phyloP scores from a whole-genome alignment of 2,113 vertebrate genomes.

The Hemibagrus wyckioides region DNA sequence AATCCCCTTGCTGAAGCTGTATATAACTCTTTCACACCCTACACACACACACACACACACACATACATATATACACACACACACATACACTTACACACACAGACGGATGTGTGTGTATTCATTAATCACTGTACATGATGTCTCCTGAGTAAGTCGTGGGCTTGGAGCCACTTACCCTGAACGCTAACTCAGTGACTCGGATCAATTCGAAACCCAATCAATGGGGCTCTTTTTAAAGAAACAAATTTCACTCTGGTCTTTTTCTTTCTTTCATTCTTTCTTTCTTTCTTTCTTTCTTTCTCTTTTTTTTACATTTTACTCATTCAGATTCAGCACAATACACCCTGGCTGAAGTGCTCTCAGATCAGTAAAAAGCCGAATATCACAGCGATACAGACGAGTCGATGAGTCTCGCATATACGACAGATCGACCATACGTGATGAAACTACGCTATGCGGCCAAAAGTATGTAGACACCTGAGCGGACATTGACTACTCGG shows the following conservation, averaged over 20 bases:
- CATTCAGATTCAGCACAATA: background rate
- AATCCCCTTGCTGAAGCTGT: background rate
- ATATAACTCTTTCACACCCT: background rate
- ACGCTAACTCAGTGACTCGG: conserved; percentile 40
- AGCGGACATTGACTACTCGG: no score
- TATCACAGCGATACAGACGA: background rate
- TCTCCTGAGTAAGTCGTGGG: background rate
- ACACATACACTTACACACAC: no score
- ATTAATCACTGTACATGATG: conserved; percentile 1
- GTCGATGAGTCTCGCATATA: background rate
- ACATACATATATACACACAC: background rate
- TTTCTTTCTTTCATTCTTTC: background rate
- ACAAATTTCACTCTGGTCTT: conserved; percentile 32
- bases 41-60: background rate
- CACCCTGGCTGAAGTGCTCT: background rate
- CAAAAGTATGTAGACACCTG: background rate
- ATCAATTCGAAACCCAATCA: conserved; percentile 58
- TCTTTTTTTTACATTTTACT: background rate
- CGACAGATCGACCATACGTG: background rate
- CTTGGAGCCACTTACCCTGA: conserved; percentile 20
- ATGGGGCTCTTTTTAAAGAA: conserved; percentile 50
- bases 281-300: background rate
- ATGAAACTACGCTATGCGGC: background rate
- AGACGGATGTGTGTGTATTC: no score
- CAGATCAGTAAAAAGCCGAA: background rate